These are phyloP conservation scores for Ormyrus labotus DNA, from an alignment of 2,888 invertebrate genomes.

Conservation along the genomic window DNA sequence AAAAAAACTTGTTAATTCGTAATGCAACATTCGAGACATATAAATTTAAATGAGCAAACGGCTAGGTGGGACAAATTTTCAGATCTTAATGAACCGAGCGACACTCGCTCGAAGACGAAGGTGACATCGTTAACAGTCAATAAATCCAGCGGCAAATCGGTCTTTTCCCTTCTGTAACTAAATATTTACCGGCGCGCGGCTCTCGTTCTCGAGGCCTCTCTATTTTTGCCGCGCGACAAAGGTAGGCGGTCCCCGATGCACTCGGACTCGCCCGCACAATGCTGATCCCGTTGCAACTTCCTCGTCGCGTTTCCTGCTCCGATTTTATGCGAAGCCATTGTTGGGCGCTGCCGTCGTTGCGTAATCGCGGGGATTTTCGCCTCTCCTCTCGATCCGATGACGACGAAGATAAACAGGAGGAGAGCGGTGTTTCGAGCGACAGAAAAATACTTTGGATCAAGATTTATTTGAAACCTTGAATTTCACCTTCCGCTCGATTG, in stretches of 20 bases:
- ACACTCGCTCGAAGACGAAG: neutral
- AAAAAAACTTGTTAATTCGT: too few relatives aligned
- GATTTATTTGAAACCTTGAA: too few relatives aligned
- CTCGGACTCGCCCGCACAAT: conserved; percentile 13
- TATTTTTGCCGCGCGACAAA: conserved; percentile 31
- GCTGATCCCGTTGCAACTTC: conserved; percentile 2
- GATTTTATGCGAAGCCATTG: conserved; percentile 44
- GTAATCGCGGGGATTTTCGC: conserved; percentile 17
- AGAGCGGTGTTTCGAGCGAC: too few relatives aligned
- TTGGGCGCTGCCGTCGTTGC: neutral
- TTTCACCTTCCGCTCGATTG: too few relatives aligned
- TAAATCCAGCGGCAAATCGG: neutral
- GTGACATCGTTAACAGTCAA: neutral
- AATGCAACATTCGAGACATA: too few relatives aligned
- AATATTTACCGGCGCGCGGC: neutral
- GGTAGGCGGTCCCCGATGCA: conserved; percentile 21
- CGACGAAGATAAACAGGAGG: too few relatives aligned
- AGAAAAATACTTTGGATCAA: too few relatives aligned
- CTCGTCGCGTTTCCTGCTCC: conserved; percentile 27
- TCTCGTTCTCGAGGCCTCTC: neutral
- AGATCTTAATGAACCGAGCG: too few relatives aligned
- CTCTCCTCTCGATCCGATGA: neutral
- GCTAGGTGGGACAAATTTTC: too few relatives aligned
- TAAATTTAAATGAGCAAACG: too few relatives aligned
- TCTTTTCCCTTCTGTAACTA: neutral